Base-by-base conservation (phyloP, 2,797 vertebrate genomes). In the Decapterus maruadsi region DNA sequence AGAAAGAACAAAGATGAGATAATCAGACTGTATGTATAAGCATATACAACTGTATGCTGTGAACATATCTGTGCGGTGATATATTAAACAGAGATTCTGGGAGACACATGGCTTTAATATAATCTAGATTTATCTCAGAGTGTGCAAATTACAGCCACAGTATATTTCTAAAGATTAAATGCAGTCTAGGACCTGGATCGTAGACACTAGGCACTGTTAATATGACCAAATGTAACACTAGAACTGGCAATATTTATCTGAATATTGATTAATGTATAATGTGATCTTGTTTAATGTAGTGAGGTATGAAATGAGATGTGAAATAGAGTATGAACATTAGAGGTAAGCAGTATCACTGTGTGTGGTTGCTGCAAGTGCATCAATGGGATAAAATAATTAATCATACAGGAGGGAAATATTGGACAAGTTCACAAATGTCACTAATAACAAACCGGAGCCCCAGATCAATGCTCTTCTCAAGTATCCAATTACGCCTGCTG, bases 41-140 rank as follows among this genome's bases (percentile, higher is more conserved):
- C 20, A 65, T 60, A 46, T 34, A 68, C 20, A 60, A 38, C 1
- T 67, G 16, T 31, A 64, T 14, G 29, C 3, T 26, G 31, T 8
- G 53, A 78, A 54, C 42, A 68, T 29, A 74, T 84, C 64, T 74
- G 20, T 69, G 61, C n/a, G 65, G 61, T 50, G 66, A 83, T 62
- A 63, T 57, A 81, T 75, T 43, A 59, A 73, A 75, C 43, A 31
- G 54, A 40, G 46, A 50, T 29, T 60, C n/a, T 43, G 59, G 13
- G 26, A 66, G 61, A 76, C 59, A 62, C 3, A 70, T 17, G 6
- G 43, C 62, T 60, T 6, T 64, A 48, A 75, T 31, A 72, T 51
- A 72, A 40, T 38, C 57, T 66, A n/a, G n/a, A 72, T 71, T 14
- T 38, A 53, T 63, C 60, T 54, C 6, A 20, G 12, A 55, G 20